phyloP scores from a whole-genome alignment of 2,113 vertebrate species.

The Herpetotheres cachinnans region DNA sequence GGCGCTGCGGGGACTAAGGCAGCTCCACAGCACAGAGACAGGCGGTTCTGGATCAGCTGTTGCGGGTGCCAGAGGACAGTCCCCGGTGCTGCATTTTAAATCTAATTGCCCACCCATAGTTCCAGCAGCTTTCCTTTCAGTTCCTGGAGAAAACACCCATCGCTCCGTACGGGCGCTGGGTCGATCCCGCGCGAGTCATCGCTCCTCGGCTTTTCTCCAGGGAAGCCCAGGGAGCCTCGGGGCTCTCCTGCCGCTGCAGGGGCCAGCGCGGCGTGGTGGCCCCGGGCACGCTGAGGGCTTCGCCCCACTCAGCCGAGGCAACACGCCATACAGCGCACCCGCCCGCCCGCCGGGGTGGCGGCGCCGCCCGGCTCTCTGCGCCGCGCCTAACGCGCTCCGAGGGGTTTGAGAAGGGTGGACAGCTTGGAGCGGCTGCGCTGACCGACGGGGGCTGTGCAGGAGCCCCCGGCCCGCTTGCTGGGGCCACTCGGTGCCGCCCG shows the following conservation, averaged over 20 bases:
- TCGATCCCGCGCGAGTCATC: accelerated
- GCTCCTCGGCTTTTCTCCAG: accelerated
- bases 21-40: accelerated
- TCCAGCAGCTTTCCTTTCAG: neutral
- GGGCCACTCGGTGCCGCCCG: neutral
- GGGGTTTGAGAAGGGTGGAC: no score
- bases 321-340: accelerated
- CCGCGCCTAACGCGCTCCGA: accelerated
- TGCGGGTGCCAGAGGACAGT: neutral
- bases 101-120: accelerated
- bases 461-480: no score
- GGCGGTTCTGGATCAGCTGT: neutral
- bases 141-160: neutral
- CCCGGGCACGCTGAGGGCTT: neutral
- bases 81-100: accelerated
- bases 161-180: accelerated
- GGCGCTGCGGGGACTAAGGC: accelerated
- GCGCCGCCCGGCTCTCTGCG: neutral
- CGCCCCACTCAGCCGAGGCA: accelerated
- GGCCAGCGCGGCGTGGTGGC: neutral
- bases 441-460: neutral
- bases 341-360: neutral
- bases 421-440: neutral
- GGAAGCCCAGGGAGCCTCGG: neutral
- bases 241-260: neutral